phyloP scores from a whole-genome alignment of 2,888 invertebrate species.

The Aelia acuminata region DNA sequence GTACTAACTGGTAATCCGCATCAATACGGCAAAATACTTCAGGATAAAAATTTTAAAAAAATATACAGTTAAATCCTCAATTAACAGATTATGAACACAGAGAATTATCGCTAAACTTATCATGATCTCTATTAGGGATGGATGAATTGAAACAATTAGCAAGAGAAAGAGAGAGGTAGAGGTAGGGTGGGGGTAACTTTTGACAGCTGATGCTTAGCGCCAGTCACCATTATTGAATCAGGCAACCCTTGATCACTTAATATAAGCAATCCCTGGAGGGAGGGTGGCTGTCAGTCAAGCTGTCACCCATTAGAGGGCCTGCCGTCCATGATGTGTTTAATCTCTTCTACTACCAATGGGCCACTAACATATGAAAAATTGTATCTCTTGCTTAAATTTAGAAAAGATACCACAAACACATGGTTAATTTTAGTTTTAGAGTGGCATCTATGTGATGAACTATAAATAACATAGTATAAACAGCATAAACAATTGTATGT shows the following conservation, averaged over 20 bases:
- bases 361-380: background rate
- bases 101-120: too few species aligned
- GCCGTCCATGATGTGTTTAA: background rate
- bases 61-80: too few species aligned
- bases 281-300: constrained; percentile 28
- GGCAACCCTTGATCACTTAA: constrained; percentile 44
- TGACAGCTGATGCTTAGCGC: constrained; percentile 28
- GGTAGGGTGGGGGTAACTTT: too few species aligned
- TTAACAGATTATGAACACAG: too few species aligned
- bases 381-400: background rate
- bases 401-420: background rate
- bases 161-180: background rate
- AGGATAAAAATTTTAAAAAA: too few species aligned
- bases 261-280: constrained; percentile 11
- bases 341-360: background rate
- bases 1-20: too few species aligned
- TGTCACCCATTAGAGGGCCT: background rate
- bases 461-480: background rate
- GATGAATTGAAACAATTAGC: background rate
- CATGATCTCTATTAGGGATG: background rate
- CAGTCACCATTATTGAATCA: constrained; percentile 19
- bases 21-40: too few species aligned
- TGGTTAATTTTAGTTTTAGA: background rate
- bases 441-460: background rate
- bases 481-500: background rate